A percentile compares a stretch with the other conserved stretches of the same genome.
These are phyloP conservation scores for Anoplopoma fimbria DNA, from an alignment of 2,113 vertebrate species.

Conservation along the genomic window DNA sequence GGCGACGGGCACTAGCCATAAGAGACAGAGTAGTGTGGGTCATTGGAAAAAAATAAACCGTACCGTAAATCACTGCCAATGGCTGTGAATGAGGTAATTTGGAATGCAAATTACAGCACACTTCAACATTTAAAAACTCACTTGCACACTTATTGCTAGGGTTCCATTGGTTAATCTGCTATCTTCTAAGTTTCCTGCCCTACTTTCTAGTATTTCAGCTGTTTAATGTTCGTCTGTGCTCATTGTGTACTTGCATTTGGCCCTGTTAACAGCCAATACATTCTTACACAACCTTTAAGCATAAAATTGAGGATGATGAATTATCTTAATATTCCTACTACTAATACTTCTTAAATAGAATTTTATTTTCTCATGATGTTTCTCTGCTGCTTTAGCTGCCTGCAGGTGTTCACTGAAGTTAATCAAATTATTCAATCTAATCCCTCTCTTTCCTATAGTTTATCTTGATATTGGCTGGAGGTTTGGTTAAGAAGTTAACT, in stretches of 20 bases:
- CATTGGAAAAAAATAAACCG: too few relatives aligned
- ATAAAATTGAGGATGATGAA: not conserved
- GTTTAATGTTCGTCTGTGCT: not conserved
- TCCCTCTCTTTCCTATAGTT: not conserved
- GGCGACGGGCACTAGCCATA: too few relatives aligned
- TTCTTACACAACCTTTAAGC: not conserved
- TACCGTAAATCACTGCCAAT: too few relatives aligned
- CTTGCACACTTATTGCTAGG: too few relatives aligned
- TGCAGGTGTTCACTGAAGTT: slow-evolving; percentile 9
- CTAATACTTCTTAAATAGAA: too few relatives aligned
- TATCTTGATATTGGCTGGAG: slow-evolving; percentile 3
- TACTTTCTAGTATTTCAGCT: not conserved
- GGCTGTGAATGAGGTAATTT: too few relatives aligned
- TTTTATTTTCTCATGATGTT: too few relatives aligned
- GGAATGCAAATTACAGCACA: not conserved
- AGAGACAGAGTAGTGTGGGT: too few relatives aligned
- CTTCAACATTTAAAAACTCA: too few relatives aligned
- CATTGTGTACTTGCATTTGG: not conserved
- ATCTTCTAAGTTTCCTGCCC: too few relatives aligned
- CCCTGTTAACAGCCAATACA: not conserved
- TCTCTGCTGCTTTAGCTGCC: not conserved
- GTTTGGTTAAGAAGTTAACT: not conserved
- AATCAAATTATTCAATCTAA: slow-evolving; percentile 5
- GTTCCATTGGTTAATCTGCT: too few relatives aligned
- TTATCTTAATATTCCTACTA: not conserved